Conservation (phyloP, 2,888 invertebrate genomes). For the Pelosia muscerda region DNA sequence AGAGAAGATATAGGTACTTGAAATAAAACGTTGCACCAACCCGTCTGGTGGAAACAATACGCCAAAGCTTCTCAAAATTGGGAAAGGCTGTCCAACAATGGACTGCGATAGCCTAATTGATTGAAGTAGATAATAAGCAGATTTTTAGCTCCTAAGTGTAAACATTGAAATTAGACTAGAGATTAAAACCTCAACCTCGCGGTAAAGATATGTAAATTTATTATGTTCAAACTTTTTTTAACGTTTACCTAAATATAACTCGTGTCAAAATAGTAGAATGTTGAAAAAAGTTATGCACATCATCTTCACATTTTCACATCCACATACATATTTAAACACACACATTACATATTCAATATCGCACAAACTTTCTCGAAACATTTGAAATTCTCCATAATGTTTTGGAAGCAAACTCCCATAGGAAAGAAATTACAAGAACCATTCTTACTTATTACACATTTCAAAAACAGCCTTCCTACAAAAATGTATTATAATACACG, state of each 20-base stretch:
- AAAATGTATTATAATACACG: slow-evolving; percentile 24
- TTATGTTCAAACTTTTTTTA: too few relatives aligned
- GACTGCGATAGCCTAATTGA: too few relatives aligned
- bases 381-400: slow-evolving; percentile 5
- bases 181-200: too few relatives aligned
- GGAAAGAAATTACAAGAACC: slow-evolving; percentile 13
- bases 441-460: slow-evolving; percentile 23
- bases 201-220: too few relatives aligned
- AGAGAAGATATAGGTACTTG: too few relatives aligned
- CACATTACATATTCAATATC: background rate
- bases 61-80: too few relatives aligned
- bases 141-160: too few relatives aligned
- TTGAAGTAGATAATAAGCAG: too few relatives aligned
- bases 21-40: too few relatives aligned
- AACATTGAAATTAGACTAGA: too few relatives aligned
- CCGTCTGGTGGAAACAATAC: too few relatives aligned
- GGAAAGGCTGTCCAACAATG: too few relatives aligned
- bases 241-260: background rate
- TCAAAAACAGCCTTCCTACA: slow-evolving; percentile 19
- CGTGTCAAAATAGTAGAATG: background rate
- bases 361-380: background rate
- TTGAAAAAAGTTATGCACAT: background rate
- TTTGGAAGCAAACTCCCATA: slow-evolving; percentile 11
- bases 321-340: slow-evolving; percentile 1
- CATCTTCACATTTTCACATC: background rate